A percentile compares a stretch with the other conserved stretches of the same genome.
Conservation (phyloP, 2,113 vertebrate genomes). For the Menidia beryllina region DNA sequence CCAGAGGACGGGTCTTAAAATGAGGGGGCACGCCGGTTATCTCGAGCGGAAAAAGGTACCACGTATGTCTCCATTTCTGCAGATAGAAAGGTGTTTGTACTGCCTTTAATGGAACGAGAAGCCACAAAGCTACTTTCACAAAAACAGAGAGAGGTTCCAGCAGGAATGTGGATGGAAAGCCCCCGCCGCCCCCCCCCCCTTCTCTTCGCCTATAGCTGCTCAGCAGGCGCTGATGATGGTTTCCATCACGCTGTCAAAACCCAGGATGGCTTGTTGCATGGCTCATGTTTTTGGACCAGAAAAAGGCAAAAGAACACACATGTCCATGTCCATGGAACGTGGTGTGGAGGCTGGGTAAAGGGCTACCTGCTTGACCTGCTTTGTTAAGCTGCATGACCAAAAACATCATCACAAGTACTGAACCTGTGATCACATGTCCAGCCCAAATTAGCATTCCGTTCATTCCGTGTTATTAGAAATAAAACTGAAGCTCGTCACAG, state of each 20-base stretch:
- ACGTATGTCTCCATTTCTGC: neutral
- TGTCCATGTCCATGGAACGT: neutral
- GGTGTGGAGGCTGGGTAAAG: neutral
- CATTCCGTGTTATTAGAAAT: too few species aligned
- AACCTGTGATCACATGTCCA: too few species aligned
- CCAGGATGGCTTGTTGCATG: constrained; percentile 1
- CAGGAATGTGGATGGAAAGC: neutral
- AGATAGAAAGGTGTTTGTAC: constrained; percentile 6
- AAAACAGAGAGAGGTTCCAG: neutral
- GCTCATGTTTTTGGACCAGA: neutral
- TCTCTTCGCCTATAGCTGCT: constrained; percentile 7
- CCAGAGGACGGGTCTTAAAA: neutral
- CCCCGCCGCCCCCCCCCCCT: too few species aligned
- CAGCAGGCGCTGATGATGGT: constrained; percentile 17
- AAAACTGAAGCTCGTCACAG: too few species aligned
- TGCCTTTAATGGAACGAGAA: neutral
- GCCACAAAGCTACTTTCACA: too few species aligned
- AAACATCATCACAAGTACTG: too few species aligned
- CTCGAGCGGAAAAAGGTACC: neutral
- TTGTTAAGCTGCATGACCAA: too few species aligned
- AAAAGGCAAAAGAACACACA: too few species aligned
- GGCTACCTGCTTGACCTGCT: neutral
- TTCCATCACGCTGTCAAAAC: constrained; percentile 17
- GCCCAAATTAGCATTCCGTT: too few species aligned
- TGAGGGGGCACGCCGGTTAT: neutral